phyloP scores from a whole-genome alignment of 2,888 invertebrate species.

The Xylophagus ater region DNA sequence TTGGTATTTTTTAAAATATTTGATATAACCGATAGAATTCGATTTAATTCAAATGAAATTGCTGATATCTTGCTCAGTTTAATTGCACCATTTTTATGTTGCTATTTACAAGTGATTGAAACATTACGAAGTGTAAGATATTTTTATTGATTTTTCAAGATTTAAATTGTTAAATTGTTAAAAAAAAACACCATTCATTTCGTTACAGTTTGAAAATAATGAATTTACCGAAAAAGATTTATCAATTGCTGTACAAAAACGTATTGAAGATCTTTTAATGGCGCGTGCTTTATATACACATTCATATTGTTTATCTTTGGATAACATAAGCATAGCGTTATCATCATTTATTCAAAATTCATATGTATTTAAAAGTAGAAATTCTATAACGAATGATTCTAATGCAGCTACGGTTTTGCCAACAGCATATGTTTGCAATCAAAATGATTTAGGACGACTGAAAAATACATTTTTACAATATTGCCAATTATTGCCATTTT shows the following conservation, averaged over 20 bases:
- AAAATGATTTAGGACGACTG: constrained; percentile 23
- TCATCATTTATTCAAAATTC: constrained; percentile 42
- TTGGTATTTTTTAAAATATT: constrained; percentile 31
- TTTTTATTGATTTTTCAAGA: constrained; percentile 4
- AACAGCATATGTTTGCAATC: constrained; percentile 5
- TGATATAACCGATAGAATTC: constrained; percentile 27
- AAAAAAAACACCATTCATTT: constrained; percentile 15
- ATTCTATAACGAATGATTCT: not conserved
- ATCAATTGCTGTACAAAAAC: constrained; percentile 47
- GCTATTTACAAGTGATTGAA: constrained; percentile 45
- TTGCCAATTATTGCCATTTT: constrained; percentile 35
- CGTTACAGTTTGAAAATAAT: constrained; percentile 24
- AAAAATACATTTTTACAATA: constrained; percentile 28
- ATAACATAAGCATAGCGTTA: constrained; percentile 48
- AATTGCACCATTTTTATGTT: constrained; percentile 51
- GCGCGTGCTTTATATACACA: constrained; percentile 41
- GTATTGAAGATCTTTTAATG: constrained; percentile 44
- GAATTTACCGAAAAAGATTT: constrained; percentile 43
- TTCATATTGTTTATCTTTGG: constrained; percentile 65
- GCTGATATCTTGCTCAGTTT: constrained; percentile 47
- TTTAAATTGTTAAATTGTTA: constrained; percentile 29
- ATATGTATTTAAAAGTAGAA: constrained; percentile 30
- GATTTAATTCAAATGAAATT: constrained; percentile 39
- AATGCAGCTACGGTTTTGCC: not conserved
- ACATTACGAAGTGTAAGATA: constrained; percentile 28